Evolutionary conservation across 2,888 invertebrate genomes (phyloP).

Genomic region (Cerastis leucographa): DNA sequence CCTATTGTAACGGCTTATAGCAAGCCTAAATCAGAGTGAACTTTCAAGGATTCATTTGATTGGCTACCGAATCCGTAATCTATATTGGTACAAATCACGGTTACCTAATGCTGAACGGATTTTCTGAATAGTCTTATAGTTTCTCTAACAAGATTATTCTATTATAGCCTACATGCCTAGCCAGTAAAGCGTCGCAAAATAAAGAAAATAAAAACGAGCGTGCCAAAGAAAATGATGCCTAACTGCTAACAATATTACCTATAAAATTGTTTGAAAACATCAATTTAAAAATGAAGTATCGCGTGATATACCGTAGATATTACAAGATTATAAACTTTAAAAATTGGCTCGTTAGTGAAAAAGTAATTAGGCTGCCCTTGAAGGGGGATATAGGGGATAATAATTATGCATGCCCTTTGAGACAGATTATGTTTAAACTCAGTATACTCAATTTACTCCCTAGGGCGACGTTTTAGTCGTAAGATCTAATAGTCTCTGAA

Average conservation of each 20-base stretch:
- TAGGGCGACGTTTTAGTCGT: conserved; percentile 41
- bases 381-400: conserved; percentile 33
- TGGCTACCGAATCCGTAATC: neutral
- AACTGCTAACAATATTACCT: neutral
- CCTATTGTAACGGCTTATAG: neutral
- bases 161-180: neutral
- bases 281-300: conserved; percentile 3
- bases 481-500: conserved; percentile 45
- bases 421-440: conserved; percentile 61
- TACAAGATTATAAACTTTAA: conserved; percentile 31
- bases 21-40: conserved; percentile 17
- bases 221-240: conserved; percentile 8
- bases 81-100: neutral
- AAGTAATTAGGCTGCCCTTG: conserved; percentile 41
- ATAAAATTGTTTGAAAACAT: neutral
- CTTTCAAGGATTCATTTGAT: conserved; percentile 17
- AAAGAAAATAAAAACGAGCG: neutral
- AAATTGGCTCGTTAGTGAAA: conserved; percentile 50
- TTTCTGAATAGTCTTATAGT: neutral
- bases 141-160: neutral
- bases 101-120: too few species aligned
- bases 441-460: conserved; percentile 41
- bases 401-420: conserved; percentile 60
- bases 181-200: neutral
- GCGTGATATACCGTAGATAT: neutral